Base-by-base conservation (phyloP, 2,113 vertebrate species). In the Periophthalmodon schlosseri region DNA sequence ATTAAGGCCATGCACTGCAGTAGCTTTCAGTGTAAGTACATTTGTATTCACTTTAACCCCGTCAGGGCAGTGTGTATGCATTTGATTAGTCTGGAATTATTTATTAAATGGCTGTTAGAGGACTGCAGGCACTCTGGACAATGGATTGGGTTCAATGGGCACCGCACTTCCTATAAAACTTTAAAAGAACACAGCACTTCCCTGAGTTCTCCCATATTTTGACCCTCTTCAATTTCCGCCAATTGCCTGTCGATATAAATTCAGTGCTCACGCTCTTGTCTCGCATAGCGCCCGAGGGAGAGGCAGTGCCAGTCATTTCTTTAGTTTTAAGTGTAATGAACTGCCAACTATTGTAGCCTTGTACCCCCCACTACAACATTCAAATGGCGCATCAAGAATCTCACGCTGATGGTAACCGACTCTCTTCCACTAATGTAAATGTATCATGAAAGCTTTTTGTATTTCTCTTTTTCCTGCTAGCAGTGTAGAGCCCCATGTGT, bases 331-430 rank as follows among this genome's bases (percentile, higher is more conserved):
- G 85, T 80, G 77, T 79, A 79, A 83, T 79, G 77, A 88, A 87
- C 74, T 86, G 84, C 82, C 84, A 87, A 76, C 86, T 78, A 81
- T 86, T 77, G 68, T 74, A 76, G 69, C 74, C 80, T 69, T 68
- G 23, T 73, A 72, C 71, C 82, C 83, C 76, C 79, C 76, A 61
- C 83, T 89, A 64, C 68, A 80, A 84, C 84, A 85, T 89, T 89
- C 61, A 87, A 85, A 91, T 91, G 73, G 46, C 69, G 74, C 85
- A 85, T 88, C 83, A 85, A 84, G 68, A 73, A 88, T 68, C 67
- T 79, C 79, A 77, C 24, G 73, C 75, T 68, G 82, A 63, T 63
- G 74, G 54, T 85, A 72, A 89, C 84, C 79, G 79, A 81, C 86
- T 83, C 73, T 69, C 84, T 69, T 74, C 72, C 77, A 75, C 78